phyloP scores from a whole-genome alignment of 2,113 vertebrate species.

The Muntiacus muntjak region DNA sequence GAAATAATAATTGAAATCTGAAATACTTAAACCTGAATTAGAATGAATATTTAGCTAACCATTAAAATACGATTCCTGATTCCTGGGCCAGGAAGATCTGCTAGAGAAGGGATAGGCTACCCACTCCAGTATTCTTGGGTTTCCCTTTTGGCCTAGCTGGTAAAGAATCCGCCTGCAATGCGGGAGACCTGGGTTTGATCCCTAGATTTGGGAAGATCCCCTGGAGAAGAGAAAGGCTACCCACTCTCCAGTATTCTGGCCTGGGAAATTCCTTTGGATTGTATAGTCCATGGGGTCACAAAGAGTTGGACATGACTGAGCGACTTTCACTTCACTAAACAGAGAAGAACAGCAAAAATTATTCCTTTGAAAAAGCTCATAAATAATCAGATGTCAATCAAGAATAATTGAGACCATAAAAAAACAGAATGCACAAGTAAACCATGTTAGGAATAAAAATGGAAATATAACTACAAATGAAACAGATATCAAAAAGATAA shows the following conservation, averaged over 20 bases:
- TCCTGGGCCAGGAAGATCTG: neutral
- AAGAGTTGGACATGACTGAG: neutral
- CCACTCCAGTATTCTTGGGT: neutral
- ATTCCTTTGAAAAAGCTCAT: neutral
- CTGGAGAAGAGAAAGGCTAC: neutral
- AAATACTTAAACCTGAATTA: neutral
- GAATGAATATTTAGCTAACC: neutral
- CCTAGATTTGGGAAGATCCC: neutral
- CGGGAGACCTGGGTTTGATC: neutral
- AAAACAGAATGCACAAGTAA: neutral
- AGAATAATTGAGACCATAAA: neutral
- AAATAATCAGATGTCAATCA: neutral
- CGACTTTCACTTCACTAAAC: neutral
- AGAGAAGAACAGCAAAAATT: neutral
- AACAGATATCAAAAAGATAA: neutral
- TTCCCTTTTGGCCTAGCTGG: neutral
- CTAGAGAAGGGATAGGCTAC: neutral
- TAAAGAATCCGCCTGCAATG: neutral
- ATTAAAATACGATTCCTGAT: neutral
- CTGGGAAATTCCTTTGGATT: neutral
- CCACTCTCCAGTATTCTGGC: neutral
- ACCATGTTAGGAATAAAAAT: neutral
- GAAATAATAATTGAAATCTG: constrained; percentile 1
- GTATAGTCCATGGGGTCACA: neutral
- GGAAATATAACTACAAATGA: neutral